A percentile compares a stretch with the other conserved stretches of the same genome.
These are phyloP conservation scores for Eilema depressum DNA, from an alignment of 2,888 invertebrate species.

Conservation along the genomic window DNA sequence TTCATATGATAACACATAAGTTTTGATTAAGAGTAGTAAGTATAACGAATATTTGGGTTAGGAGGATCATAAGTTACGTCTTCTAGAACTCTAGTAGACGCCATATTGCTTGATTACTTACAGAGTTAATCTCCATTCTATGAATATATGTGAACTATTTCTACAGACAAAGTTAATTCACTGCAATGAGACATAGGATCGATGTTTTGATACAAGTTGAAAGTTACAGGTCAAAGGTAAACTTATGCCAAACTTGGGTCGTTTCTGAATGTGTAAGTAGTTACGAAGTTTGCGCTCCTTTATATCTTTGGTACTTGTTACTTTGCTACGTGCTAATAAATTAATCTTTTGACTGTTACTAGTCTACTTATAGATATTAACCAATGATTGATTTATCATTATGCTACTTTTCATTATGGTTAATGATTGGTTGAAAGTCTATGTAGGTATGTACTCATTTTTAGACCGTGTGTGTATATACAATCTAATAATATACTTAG, in stretches of 20 bases:
- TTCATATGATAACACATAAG: not conserved
- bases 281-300: not conserved
- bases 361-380: not conserved
- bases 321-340: slow-evolving; percentile 6
- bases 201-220: slow-evolving; percentile 13
- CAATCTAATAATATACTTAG: too few species aligned
- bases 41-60: not conserved
- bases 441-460: too few species aligned
- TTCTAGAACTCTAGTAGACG: not conserved
- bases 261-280: slow-evolving; percentile 7
- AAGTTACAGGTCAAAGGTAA: slow-evolving; percentile 14
- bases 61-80: not conserved
- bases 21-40: slow-evolving; percentile 1
- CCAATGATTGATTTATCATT: not conserved
- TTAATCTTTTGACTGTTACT: not conserved
- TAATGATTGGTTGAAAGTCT: not conserved
- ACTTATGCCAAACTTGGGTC: slow-evolving; percentile 13
- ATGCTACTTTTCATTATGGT: not conserved
- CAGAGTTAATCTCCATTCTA: not conserved
- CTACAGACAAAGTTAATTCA: slow-evolving; percentile 3
- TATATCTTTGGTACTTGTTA: not conserved
- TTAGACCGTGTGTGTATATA: too few species aligned
- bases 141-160: not conserved
- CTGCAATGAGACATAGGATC: slow-evolving; percentile 9
- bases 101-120: not conserved